Conservation (phyloP, 2,113 vertebrate genomes). For the Tetraodon nigroviridis region DNA sequence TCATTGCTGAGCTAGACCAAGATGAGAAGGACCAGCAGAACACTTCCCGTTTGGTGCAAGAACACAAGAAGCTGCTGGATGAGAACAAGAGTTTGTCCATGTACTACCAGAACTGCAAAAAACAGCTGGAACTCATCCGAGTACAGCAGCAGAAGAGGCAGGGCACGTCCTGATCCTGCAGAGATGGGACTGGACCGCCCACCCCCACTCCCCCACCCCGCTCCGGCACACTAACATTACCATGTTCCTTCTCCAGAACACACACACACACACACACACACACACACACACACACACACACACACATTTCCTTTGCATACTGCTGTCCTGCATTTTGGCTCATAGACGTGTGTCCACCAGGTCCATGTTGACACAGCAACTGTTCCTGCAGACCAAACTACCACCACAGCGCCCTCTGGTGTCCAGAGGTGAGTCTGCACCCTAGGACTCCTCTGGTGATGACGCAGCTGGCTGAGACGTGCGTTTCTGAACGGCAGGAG, state of each 20-base stretch:
- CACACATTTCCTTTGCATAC: conserved; percentile 53
- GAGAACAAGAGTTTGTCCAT: conserved; percentile 99
- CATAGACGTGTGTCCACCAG: conserved; percentile 10
- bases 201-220: conserved; percentile 25
- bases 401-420: conserved; percentile 14
- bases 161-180: conserved; percentile 85
- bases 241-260: conserved; percentile 40
- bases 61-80: conserved; percentile 98
- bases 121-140: conserved; percentile 96
- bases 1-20: conserved; percentile 98
- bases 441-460: neutral
- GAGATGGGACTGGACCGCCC: conserved; percentile 59
- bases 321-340: conserved; percentile 14
- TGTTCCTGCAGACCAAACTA: conserved; percentile 50
- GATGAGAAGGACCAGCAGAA: conserved; percentile 99
- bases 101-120: conserved; percentile 98
- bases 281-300: conserved; percentile 11
- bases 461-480: neutral
- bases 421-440: conserved; percentile 6
- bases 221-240: conserved; percentile 63
- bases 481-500: neutral
- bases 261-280: neutral
- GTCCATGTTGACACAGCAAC: neutral
- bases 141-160: conserved; percentile 97
- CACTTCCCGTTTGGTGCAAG: conserved; percentile 96